Evolutionary conservation across 2,113 vertebrate species (phyloP), one percentile per base, ranked within the genome.

Genomic region (Pseudorasbora parva): DNA sequence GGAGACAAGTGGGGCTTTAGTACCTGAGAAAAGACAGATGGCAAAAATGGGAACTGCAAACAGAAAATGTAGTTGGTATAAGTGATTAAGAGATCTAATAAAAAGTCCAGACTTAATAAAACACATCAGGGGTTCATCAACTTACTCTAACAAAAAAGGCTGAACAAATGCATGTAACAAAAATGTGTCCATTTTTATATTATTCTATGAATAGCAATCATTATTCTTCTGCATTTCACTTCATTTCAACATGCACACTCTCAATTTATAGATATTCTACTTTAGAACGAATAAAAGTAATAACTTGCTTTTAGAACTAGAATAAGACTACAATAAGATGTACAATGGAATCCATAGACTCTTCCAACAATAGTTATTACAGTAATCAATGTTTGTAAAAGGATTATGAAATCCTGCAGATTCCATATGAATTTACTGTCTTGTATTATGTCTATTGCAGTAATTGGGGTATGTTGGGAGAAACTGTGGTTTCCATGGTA

Each of bases 1-100:
- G 80, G 71, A 57, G 56, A 64, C 45, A 81, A 77, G 59, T 60
- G 23, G n/a, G 45, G 43, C 49, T 33, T 74, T 30, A 74, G 72
- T 1, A 69, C 71, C 27, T 41, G 69, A 68, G 21, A 47, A 78
- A 27, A 9, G 19, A 82, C 62, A 23, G 25, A 83, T 60, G 60
- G 72, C 21, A 54, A 81, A 49, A 15, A 47, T 25, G 59, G 30
- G 49, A 78, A 49, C 37, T 21, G 21, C 64, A 51, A 41, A 25
- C n/a, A 43, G 47, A 49, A 56, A 77, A 17, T 77, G 51, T 56
- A 27, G 51, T n/a, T 57, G 25, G 0, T n/a, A 5, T 9, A 74
- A 33, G 25, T 78, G 75, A 23, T 59, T 59, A 60, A 27, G 27
- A 78, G 11, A 78, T 8, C 64, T 27, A 17, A 68, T 71, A 27